Evolutionary conservation across 2,888 invertebrate genomes (phyloP).

Genomic region (Volucella inflata): DNA sequence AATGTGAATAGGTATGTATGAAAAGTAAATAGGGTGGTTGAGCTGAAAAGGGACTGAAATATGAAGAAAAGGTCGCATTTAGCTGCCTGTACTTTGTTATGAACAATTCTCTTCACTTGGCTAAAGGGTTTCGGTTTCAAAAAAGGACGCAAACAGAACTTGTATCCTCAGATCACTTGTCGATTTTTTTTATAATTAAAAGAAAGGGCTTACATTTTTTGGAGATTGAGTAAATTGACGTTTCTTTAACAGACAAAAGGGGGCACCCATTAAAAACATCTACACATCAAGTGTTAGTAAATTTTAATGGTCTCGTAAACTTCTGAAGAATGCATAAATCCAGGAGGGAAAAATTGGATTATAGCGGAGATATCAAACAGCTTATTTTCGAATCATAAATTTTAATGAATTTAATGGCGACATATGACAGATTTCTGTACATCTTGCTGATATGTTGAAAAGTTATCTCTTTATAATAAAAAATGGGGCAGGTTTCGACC

Average conservation of each 20-base stretch:
- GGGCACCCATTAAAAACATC: neutral
- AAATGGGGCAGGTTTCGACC: too few relatives aligned
- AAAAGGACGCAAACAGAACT: neutral
- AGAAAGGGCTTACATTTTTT: neutral
- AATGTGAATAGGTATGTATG: neutral
- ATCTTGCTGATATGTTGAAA: neutral
- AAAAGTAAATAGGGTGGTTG: neutral
- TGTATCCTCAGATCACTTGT: neutral
- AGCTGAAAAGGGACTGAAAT: neutral
- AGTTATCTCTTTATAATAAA: too few relatives aligned
- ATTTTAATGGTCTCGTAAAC: neutral
- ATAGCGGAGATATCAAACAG: constrained; percentile 6
- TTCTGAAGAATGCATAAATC: neutral
- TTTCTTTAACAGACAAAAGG: neutral
- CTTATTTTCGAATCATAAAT: neutral
- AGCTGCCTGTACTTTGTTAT: neutral
- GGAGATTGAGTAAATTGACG: neutral
- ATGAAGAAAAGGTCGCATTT: neutral
- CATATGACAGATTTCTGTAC: neutral
- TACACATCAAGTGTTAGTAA: neutral
- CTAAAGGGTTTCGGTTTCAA: neutral
- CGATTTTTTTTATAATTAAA: neutral
- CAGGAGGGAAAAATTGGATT: neutral
- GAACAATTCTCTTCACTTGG: neutral
- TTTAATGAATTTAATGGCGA: constrained; percentile 6